A percentile compares a stretch with the other conserved stretches of the same genome.
phyloP scores from a whole-genome alignment of 2,888 invertebrate species.

The Thecophora atra region DNA sequence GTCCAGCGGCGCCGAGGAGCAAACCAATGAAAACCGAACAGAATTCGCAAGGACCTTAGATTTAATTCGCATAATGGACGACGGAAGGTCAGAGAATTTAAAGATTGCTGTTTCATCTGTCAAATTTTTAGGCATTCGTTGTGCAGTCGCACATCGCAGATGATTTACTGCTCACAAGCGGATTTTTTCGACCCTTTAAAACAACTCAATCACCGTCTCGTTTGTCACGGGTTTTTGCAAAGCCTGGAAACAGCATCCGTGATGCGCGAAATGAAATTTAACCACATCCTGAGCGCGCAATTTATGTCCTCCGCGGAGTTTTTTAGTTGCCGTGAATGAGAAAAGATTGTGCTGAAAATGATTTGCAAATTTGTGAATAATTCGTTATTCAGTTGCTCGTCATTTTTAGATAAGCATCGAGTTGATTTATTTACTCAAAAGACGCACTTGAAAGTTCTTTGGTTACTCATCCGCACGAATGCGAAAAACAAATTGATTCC shows the following conservation, averaged over 20 bases:
- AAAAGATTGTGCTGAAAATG: constrained; percentile 47
- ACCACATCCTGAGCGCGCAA: constrained; percentile 20
- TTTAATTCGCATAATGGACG: too few relatives aligned
- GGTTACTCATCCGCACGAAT: not conserved
- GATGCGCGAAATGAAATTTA: constrained; percentile 27
- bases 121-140: not conserved
- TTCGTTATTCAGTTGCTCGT: constrained; percentile 44
- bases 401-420: constrained; percentile 49
- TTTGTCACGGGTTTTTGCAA: not conserved
- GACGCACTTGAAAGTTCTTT: not conserved
- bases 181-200: constrained; percentile 13
- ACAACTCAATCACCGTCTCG: constrained; percentile 13
- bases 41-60: too few relatives aligned
- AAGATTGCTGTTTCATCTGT: not conserved
- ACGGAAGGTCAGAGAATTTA: not conserved
- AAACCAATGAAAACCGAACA: not conserved
- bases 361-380: constrained; percentile 60
- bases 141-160: not conserved
- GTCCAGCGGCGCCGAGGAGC: constrained; percentile 18
- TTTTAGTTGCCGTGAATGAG: not conserved
- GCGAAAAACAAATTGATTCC: constrained; percentile 60
- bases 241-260: not conserved
- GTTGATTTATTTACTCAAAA: constrained; percentile 56
- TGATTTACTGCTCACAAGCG: not conserved
- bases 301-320: not conserved